Evolutionary conservation across 2,888 invertebrate genomes (phyloP).

Genomic region (Patella caerulea): DNA sequence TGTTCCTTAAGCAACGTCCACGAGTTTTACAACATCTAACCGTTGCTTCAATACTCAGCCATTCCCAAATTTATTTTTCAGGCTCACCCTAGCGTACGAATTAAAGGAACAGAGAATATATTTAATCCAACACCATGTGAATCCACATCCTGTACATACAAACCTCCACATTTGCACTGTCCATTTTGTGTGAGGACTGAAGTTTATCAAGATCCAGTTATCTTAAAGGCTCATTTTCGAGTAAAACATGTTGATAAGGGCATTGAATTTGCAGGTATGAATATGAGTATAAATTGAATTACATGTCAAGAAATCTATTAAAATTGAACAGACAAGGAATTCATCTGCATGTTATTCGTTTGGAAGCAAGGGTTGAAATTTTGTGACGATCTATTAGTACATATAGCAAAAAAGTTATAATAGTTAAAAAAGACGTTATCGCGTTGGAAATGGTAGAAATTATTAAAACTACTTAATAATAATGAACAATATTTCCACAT

Average conservation of each 20-base stretch:
- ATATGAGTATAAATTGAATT: neutral
- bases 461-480: too few relatives aligned
- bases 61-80: conserved; percentile 29
- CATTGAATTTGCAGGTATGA: conserved; percentile 70
- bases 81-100: conserved; percentile 71
- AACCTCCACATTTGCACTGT: conserved; percentile 68
- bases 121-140: conserved; percentile 66
- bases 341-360: too few relatives aligned
- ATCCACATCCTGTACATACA: conserved; percentile 60
- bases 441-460: too few relatives aligned
- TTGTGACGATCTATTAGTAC: too few relatives aligned
- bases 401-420: too few relatives aligned
- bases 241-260: conserved; percentile 72
- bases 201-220: conserved; percentile 67
- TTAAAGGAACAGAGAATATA: conserved; percentile 69
- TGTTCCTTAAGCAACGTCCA: too few relatives aligned
- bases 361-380: too few relatives aligned
- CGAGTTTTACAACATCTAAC: too few relatives aligned
- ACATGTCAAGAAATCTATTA: neutral
- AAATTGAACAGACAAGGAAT: neutral
- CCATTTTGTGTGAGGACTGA: conserved; percentile 70
- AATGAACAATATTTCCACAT: too few relatives aligned
- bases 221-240: conserved; percentile 70
- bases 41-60: too few relatives aligned
- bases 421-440: too few relatives aligned